Evolutionary conservation across 2,797 vertebrate genomes (phyloP).

Genomic region (Eulemur albifrons): DNA sequence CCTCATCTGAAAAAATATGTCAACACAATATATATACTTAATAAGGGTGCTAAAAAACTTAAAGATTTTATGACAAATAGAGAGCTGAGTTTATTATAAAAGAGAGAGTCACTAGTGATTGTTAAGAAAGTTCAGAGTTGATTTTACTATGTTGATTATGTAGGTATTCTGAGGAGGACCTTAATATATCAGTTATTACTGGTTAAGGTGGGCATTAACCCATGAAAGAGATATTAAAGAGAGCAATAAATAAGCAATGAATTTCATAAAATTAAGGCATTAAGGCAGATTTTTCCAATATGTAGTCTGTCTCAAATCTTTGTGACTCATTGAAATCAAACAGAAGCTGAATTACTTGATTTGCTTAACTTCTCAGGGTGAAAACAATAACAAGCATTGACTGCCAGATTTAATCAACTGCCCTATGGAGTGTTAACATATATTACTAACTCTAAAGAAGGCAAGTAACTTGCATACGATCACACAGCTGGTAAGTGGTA

Average conservation of each 20-base stretch:
- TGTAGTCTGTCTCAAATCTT: background rate
- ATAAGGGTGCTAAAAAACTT: background rate
- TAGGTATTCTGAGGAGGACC: background rate
- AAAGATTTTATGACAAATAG: background rate
- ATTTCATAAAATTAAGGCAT: background rate
- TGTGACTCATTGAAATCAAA: background rate
- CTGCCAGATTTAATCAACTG: background rate
- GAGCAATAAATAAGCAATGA: background rate
- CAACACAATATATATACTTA: background rate
- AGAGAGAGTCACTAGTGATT: background rate
- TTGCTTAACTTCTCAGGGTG: background rate
- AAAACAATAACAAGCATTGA: background rate
- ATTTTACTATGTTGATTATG: conserved; percentile 5
- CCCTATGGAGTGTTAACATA: background rate
- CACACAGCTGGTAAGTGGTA: background rate
- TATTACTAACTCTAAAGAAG: background rate
- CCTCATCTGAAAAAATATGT: background rate
- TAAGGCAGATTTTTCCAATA: background rate
- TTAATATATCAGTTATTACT: background rate
- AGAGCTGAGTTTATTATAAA: background rate
- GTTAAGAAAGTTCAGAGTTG: background rate
- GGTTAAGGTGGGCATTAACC: background rate
- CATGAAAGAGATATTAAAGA: background rate
- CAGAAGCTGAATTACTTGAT: conserved; percentile 27
- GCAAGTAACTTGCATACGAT: background rate